A percentile compares a stretch with the other conserved stretches of the same genome.
Conservation (phyloP, 2,888 invertebrate species). For the Hydriomena furcata region DNA sequence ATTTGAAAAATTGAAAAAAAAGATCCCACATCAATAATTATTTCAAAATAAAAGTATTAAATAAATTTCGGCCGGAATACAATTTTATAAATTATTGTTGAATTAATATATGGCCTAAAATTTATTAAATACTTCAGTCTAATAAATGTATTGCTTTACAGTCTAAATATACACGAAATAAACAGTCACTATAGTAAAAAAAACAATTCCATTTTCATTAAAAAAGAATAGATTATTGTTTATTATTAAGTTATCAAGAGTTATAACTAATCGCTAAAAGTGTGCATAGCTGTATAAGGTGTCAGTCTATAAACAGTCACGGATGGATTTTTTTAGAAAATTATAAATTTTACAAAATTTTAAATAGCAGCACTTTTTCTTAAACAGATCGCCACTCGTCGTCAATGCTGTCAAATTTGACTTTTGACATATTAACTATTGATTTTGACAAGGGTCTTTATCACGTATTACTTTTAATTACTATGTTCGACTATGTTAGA, state of each 20-base stretch:
- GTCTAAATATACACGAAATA: conserved; percentile 74
- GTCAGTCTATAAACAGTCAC: conserved; percentile 81
- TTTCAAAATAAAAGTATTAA: conserved; percentile 60
- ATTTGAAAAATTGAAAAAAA: conserved; percentile 72
- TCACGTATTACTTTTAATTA: no score
- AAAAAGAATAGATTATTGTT: conserved; percentile 23
- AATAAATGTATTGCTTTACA: conserved; percentile 74
- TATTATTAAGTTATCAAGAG: conserved; percentile 53
- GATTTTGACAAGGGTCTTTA: no score
- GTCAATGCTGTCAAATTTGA: neutral
- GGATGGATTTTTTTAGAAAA: conserved; percentile 74
- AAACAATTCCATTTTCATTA: conserved; percentile 51
- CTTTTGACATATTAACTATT: neutral
- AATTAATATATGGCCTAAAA: conserved; percentile 61
- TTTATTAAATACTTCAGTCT: conserved; percentile 79
- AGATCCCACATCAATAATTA: conserved; percentile 50
- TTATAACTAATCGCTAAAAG: conserved; percentile 64
- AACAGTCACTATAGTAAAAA: conserved; percentile 34
- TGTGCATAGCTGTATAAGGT: conserved; percentile 80
- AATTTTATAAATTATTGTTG: conserved; percentile 63
- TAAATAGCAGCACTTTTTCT: conserved; percentile 39
- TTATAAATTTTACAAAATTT: conserved; percentile 40
- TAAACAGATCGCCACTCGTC: neutral
- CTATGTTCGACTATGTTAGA: no score
- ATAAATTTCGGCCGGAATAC: conserved; percentile 71